Percentiles rank a stretch among this genome's conserved stretches.
Evolutionary conservation across 1,140 invertebrate species (phyloP).

Genomic region (Uloborus diversus): DNA sequence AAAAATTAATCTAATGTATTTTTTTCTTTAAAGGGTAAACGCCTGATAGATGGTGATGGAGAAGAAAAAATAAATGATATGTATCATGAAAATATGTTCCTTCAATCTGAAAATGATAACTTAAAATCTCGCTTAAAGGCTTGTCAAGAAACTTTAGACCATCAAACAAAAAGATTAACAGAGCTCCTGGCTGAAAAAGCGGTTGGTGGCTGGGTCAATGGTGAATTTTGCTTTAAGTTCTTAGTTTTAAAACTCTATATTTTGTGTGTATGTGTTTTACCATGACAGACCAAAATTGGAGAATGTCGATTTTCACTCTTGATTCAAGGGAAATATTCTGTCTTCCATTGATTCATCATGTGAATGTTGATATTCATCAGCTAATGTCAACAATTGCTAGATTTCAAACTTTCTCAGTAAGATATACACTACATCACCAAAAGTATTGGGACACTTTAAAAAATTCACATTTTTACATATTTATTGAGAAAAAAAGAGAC

Average conservation of each 20-base stretch:
- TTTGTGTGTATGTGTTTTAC: background rate
- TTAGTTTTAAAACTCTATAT: conserved; percentile 49
- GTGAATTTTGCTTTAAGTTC: conserved; percentile 61
- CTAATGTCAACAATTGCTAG: too few relatives aligned
- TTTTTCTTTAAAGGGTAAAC: conserved; percentile 71
- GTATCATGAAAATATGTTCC: conserved; percentile 94
- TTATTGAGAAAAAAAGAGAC: too few relatives aligned
- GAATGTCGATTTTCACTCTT: too few relatives aligned
- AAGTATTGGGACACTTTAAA: too few relatives aligned
- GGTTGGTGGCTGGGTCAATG: conserved; percentile 74
- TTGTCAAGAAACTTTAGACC: conserved; percentile 92
- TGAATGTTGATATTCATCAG: too few relatives aligned
- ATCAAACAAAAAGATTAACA: conserved; percentile 80
- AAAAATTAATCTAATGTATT: too few relatives aligned
- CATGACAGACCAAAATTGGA: too few relatives aligned
- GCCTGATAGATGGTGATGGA: conserved; percentile 86
- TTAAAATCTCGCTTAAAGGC: conserved; percentile 88
- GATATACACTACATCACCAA: too few relatives aligned
- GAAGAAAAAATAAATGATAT: conserved; percentile 89
- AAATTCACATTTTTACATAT: too few relatives aligned
- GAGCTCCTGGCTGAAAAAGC: conserved; percentile 83
- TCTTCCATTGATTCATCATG: too few relatives aligned
- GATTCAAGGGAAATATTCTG: too few relatives aligned
- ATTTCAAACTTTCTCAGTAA: too few relatives aligned
- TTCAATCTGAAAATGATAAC: conserved; percentile 87